Conservation (phyloP, 2,797 vertebrate species). For the Poeciliopsis presidionis region DNA sequence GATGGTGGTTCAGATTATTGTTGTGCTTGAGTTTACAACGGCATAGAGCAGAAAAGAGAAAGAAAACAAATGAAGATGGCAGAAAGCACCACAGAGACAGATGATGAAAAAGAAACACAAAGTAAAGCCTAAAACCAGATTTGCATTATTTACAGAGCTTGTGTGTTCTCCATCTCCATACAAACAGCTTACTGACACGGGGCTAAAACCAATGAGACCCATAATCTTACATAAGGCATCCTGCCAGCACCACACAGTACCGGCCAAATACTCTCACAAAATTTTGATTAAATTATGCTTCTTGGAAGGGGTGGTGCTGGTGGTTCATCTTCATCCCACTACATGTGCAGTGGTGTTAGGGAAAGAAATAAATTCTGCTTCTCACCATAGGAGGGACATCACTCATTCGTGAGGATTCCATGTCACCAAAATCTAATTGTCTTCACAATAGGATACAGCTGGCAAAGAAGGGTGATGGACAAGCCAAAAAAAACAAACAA, state of each 20-base stretch:
- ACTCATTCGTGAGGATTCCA: conserved; percentile 41
- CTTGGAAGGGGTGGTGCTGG: conserved; percentile 57
- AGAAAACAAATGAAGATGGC: conserved; percentile 30
- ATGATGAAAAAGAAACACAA: conserved; percentile 39
- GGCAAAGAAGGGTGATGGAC: conserved; percentile 51
- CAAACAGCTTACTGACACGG: conserved; percentile 76
- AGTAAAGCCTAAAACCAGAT: conserved; percentile 72
- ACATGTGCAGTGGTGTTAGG: conserved; percentile 37
- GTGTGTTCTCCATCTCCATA: conserved; percentile 68
- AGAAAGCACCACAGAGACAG: conserved; percentile 44
- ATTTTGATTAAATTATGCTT: conserved; percentile 73
- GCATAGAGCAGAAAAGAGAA: conserved; percentile 23
- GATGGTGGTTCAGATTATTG: conserved; percentile 54
- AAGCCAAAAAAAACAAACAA: conserved; percentile 26
- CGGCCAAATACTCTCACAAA: conserved; percentile 68
- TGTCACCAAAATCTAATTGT: conserved; percentile 65
- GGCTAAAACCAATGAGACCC: conserved; percentile 73
- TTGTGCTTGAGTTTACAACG: conserved; percentile 59
- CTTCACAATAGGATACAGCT: conserved; percentile 54
- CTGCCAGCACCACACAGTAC: conserved; percentile 52
- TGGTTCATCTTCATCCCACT: conserved; percentile 32
- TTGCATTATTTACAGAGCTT: conserved; percentile 78
- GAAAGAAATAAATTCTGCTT: conserved; percentile 59
- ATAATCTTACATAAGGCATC: conserved; percentile 61
- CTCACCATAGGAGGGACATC: conserved; percentile 61